Conservation (phyloP, 2,888 invertebrate species). For the Metopia argyrocephala region DNA sequence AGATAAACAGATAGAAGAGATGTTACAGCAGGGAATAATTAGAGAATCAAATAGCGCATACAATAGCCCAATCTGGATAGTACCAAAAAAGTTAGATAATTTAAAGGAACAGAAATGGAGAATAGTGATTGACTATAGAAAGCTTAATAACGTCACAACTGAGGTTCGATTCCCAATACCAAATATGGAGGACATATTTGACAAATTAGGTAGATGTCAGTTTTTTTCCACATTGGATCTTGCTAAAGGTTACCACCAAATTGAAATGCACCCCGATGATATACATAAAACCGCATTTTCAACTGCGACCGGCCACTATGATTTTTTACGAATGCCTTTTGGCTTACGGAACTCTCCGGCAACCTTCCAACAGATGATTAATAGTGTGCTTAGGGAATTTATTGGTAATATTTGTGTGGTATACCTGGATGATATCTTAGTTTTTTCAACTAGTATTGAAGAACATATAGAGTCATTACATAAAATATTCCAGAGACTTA, state of each 20-base stretch:
- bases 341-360: slow-evolving; percentile 70
- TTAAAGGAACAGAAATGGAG: neutral
- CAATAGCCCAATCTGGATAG: slow-evolving; percentile 31
- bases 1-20: too few relatives aligned
- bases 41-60: slow-evolving; percentile 16
- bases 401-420: slow-evolving; percentile 41
- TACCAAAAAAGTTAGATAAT: slow-evolving; percentile 34
- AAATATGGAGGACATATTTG: too few relatives aligned
- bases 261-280: too few relatives aligned
- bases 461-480: slow-evolving; percentile 44
- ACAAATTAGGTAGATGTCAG: too few relatives aligned
- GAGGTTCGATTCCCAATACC: too few relatives aligned
- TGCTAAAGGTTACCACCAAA: too few relatives aligned
- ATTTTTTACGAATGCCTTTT: slow-evolving; percentile 71
- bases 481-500: too few relatives aligned
- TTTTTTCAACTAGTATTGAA: slow-evolving; percentile 68
- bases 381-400: slow-evolving; percentile 66
- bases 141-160: too few relatives aligned
- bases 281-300: slow-evolving; percentile 70
- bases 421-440: slow-evolving; percentile 70
- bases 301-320: slow-evolving; percentile 68
- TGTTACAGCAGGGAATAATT: slow-evolving; percentile 13
- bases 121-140: too few relatives aligned
- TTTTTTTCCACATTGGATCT: too few relatives aligned
- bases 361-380: slow-evolving; percentile 73